Evolutionary conservation across 1,140 invertebrate species (phyloP), one percentile per base, ranked within the genome.

Genomic region (Cotesia vestalis): DNA sequence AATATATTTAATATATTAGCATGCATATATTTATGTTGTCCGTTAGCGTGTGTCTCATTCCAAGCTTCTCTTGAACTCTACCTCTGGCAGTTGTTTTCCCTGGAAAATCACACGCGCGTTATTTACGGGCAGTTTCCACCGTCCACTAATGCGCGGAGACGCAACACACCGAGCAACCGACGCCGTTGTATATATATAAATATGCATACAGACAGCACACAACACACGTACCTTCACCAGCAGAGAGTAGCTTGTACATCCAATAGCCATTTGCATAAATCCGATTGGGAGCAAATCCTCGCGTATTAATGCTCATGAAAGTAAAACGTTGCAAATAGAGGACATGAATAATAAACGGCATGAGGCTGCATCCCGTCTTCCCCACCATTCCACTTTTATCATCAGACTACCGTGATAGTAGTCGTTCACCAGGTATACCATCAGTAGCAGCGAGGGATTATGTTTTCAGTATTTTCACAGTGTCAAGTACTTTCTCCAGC

Each of bases 231-330:
- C 46, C 38, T 46, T 52, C 17, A 38, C 40, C 62, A 61, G 34
- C 20, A 55, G 53, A 55, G 17, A n/a, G 35, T 59, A 73, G 63
- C 72, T 75, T 79, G 73, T 78, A 80, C 75, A 78, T 64, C 74
- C 78, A 80, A 80, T 80, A 79, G 76, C 73, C 74, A 80, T 80
- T 80, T 80, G 78, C 79, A 80, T 80, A 80, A 80, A 80, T 80
- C 78, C 79, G 75, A 80, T 80, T 80, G 78, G 73, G 78, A 75
- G 72, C 78, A 67, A 76, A 79, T 79, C 76, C 75, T 72, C 36
- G 76, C 69, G 78, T 80, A 80, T 80, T 80, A 80, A 75, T 77
- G 73, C 75, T 78, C 78, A 78, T 80, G 78, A 79, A 80, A 80
- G 78, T 80, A 80, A 80, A 80, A 80, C 76, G 75, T 77, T 78